A percentile compares a stretch with the other conserved stretches of the same genome.
phyloP scores from a whole-genome alignment of 2,797 vertebrate genomes.

The Notamacropus eugenii region DNA sequence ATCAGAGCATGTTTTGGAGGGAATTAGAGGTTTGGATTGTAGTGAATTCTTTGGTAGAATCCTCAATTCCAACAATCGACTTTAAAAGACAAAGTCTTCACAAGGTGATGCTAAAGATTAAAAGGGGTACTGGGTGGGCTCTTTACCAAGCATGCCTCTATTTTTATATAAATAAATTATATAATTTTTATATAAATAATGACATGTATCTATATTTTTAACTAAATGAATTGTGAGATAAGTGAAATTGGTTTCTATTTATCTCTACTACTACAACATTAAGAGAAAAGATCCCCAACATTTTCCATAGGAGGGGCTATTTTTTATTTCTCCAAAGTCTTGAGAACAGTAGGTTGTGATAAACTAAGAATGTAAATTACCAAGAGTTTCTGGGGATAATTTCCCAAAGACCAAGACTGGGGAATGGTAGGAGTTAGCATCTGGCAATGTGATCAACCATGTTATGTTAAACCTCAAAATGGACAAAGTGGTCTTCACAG shows the following conservation, averaged over 20 bases:
- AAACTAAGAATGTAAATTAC: not conserved
- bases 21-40: not conserved
- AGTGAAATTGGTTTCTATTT: not conserved
- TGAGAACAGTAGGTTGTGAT: not conserved
- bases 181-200: no score
- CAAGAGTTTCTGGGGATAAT: not conserved
- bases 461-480: no score
- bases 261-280: not conserved
- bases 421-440: no score
- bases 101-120: not conserved
- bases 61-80: not conserved
- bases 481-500: no score
- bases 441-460: no score
- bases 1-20: not conserved
- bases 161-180: no score
- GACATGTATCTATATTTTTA: no score
- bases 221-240: no score
- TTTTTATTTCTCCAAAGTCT: conserved; percentile 23
- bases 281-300: not conserved
- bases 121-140: not conserved
- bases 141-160: not conserved
- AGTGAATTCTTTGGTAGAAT: not conserved
- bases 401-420: no score
- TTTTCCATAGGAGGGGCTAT: not conserved
- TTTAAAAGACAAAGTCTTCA: no score